Conservation (phyloP, 2,888 invertebrate species). For the Xestia sexstrigata region DNA sequence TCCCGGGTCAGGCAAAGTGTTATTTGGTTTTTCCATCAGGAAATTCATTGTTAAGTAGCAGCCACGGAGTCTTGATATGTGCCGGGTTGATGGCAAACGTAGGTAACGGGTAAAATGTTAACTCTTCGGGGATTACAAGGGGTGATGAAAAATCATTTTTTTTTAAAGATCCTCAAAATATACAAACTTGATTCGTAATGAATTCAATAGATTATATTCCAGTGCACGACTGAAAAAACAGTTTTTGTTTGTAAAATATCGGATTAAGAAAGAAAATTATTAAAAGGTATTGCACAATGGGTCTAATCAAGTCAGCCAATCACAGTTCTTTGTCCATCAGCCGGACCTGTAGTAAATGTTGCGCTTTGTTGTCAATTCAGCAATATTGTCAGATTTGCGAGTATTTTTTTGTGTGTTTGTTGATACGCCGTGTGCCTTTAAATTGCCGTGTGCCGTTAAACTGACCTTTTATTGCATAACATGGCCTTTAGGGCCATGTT, state of each 20-base stretch:
- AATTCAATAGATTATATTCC: not conserved
- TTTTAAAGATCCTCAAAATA: not conserved
- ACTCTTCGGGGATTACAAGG: too few relatives aligned
- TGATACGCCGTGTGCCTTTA: too few relatives aligned
- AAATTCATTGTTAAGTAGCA: too few relatives aligned
- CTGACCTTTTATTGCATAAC: too few relatives aligned
- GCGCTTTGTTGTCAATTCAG: not conserved
- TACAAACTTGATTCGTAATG: not conserved
- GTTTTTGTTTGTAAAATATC: not conserved
- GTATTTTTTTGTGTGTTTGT: not conserved
- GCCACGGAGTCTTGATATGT: too few relatives aligned
- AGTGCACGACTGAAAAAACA: not conserved
- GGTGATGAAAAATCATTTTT: too few relatives aligned
- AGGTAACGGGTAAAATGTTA: too few relatives aligned
- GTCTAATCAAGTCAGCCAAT: conserved; percentile 12
- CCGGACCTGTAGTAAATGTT: not conserved
- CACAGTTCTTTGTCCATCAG: not conserved
- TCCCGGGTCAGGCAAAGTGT: too few relatives aligned
- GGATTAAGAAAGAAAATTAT: not conserved
- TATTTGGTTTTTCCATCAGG: too few relatives aligned
- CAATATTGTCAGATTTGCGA: not conserved
- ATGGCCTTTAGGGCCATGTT: too few relatives aligned
- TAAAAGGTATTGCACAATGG: not conserved
- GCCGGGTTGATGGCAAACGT: too few relatives aligned
- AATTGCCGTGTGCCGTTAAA: too few relatives aligned